phyloP scores from a whole-genome alignment of 1,140 invertebrate genomes.

The Conus ventricosus region DNA sequence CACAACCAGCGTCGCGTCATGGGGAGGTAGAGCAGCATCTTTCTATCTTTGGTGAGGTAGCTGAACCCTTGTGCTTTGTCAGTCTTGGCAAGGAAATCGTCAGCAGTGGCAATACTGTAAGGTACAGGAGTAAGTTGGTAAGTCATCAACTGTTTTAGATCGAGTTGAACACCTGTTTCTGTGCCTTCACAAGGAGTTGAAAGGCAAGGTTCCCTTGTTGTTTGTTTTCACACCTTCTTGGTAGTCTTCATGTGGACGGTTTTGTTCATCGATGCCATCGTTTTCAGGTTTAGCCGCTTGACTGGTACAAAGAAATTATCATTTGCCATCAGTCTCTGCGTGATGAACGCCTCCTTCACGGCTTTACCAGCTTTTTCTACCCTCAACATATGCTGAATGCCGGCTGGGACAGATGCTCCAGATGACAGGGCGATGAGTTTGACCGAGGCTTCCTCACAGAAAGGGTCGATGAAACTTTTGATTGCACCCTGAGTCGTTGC shows the following conservation, averaged over 20 bases:
- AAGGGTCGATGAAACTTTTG: constrained; percentile 40
- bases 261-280: too few relatives aligned
- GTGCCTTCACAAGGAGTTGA: too few relatives aligned
- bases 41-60: constrained; percentile 32
- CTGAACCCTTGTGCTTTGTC: constrained; percentile 33
- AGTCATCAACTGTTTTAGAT: too few relatives aligned
- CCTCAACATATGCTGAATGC: background rate
- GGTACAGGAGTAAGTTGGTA: too few relatives aligned
- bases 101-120: too few relatives aligned
- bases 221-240: too few relatives aligned
- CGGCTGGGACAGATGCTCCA: background rate
- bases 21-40: constrained; percentile 12
- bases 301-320: constrained; percentile 35
- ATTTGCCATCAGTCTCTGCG: background rate
- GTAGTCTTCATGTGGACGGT: too few relatives aligned
- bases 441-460: constrained; percentile 20
- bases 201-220: too few relatives aligned
- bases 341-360: too few relatives aligned
- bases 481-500: constrained; percentile 42
- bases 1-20: constrained; percentile 26
- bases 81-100: constrained; percentile 22
- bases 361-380: background rate
- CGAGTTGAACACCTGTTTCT: too few relatives aligned
- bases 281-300: too few relatives aligned
- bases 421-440: constrained; percentile 40